Evolutionary conservation across 1,140 invertebrate species (phyloP).

Genomic region (Hetaerina americana): DNA sequence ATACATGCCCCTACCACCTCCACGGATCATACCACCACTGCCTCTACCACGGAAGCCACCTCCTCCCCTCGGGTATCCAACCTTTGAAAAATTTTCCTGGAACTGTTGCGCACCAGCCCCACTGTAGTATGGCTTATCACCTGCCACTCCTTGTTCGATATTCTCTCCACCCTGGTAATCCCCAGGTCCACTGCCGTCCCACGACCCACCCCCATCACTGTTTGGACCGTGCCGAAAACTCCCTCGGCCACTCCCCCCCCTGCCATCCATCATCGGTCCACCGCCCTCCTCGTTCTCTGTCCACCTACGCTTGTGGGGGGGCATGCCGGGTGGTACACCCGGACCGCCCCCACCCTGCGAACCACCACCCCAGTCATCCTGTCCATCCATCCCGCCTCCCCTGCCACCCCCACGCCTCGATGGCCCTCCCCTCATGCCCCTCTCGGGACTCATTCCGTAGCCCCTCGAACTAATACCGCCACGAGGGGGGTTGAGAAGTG

Average conservation of each 20-base stretch:
- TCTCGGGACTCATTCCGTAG: not conserved
- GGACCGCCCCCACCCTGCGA: not conserved
- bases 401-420: not conserved
- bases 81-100: not conserved
- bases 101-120: not conserved
- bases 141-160: not conserved
- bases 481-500: too few relatives aligned
- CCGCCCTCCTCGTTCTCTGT: not conserved
- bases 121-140: not conserved
- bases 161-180: not conserved
- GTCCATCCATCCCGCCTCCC: not conserved
- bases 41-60: not conserved
- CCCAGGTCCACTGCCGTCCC: not conserved
- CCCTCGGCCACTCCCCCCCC: not conserved
- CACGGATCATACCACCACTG: not conserved
- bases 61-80: not conserved
- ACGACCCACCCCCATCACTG: not conserved
- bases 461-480: not conserved
- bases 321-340: not conserved
- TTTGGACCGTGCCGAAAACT: not conserved
- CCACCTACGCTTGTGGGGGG: not conserved
- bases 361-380: not conserved
- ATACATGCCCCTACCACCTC: not conserved
- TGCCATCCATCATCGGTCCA: not conserved
- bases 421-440: not conserved